These are phyloP conservation scores for Garra rufa DNA, from an alignment of 2,113 vertebrate genomes.

Conservation along the genomic window DNA sequence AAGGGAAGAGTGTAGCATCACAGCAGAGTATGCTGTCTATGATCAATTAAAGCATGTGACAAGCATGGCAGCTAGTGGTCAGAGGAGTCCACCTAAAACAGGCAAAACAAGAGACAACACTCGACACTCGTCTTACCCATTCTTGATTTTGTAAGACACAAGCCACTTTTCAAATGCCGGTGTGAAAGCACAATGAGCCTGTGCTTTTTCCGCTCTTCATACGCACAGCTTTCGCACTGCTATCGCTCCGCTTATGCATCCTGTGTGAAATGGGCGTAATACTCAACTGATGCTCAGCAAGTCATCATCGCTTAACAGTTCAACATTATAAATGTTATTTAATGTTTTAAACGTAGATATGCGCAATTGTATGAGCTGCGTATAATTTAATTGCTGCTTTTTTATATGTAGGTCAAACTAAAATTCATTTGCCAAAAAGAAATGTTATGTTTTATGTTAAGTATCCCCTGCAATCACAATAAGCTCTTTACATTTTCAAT, in stretches of 20 bases:
- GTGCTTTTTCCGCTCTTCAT: background rate
- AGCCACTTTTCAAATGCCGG: too few species aligned
- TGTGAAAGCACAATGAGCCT: too few species aligned
- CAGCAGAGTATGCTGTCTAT: too few species aligned
- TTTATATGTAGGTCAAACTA: slow-evolving; percentile 30
- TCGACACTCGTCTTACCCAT: too few species aligned
- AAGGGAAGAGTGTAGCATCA: too few species aligned
- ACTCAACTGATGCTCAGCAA: background rate
- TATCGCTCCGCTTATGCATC: background rate
- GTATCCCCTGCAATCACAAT: slow-evolving; percentile 36
- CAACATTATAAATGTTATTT: slow-evolving; percentile 25
- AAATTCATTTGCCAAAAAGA: slow-evolving; percentile 14
- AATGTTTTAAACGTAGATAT: slow-evolving; percentile 26
- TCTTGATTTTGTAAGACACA: too few species aligned
- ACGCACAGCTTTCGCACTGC: background rate
- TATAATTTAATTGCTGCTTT: slow-evolving; percentile 45
- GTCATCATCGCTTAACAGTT: background rate
- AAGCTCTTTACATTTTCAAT: slow-evolving; percentile 20
- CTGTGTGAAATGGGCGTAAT: background rate
- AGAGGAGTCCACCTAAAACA: too few species aligned
- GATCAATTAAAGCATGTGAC: too few species aligned
- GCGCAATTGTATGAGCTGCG: slow-evolving; percentile 18
- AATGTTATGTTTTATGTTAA: background rate
- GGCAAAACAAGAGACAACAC: too few species aligned
- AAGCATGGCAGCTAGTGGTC: too few species aligned